A percentile compares a stretch with the other conserved stretches of the same genome.
Evolutionary conservation across 1,140 invertebrate species (phyloP).

Genomic region (Dinothrombium tinctorium): DNA sequence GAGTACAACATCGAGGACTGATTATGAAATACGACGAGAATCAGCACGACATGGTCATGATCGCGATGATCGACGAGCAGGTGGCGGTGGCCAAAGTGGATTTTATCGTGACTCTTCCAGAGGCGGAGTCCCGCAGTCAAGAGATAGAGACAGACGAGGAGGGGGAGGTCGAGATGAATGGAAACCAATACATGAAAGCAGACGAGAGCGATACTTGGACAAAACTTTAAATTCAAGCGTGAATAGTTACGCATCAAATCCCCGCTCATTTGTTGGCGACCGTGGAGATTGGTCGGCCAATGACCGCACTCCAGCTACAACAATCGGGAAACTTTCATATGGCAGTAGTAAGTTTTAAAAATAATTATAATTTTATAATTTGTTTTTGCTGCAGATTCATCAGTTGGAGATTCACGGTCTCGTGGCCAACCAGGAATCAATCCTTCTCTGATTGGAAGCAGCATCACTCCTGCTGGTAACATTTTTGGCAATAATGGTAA

Average conservation of each 20-base stretch:
- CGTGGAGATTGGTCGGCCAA: neutral
- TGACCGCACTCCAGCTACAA: too few relatives aligned
- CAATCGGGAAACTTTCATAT: neutral
- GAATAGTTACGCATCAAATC: neutral
- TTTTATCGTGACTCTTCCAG: neutral
- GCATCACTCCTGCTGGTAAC: neutral
- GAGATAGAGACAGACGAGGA: conserved; percentile 1
- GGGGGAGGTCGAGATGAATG: conserved; percentile 4
- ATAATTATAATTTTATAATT: neutral
- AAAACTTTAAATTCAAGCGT: neutral
- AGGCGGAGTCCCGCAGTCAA: neutral
- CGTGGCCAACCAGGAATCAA: neutral
- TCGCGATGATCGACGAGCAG: conserved; percentile 3
- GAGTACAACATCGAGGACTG: neutral
- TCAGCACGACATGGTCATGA: neutral
- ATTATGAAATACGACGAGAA: neutral
- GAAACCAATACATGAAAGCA: neutral
- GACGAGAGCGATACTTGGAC: conserved; percentile 1
- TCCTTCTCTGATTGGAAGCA: neutral
- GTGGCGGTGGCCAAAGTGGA: neutral
- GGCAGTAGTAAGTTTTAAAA: neutral
- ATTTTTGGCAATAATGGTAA: neutral
- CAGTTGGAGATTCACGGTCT: neutral
- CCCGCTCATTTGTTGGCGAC: neutral
- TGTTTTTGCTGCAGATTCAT: neutral